Conservation (phyloP, 2,888 invertebrate genomes). For the Ennomos fuscantarius region DNA sequence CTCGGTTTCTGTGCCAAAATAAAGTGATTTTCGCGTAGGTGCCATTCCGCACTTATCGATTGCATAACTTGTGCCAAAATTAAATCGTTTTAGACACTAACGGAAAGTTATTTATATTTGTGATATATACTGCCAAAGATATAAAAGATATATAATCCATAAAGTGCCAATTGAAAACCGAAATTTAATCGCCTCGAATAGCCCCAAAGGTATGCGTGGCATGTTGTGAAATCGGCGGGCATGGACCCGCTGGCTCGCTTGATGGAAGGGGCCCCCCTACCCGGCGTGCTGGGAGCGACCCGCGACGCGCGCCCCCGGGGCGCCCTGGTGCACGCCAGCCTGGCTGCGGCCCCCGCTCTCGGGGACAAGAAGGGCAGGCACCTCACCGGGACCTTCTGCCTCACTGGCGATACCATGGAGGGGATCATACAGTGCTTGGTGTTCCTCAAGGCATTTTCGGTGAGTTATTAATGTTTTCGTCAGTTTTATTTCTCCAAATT, state of each 20-base stretch:
- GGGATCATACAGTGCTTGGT: slow-evolving; percentile 97
- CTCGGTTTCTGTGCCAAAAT: slow-evolving; percentile 27
- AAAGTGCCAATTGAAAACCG: slow-evolving; percentile 6
- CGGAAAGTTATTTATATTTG: not conserved
- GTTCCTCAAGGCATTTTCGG: slow-evolving; percentile 96
- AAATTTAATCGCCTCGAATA: slow-evolving; percentile 5
- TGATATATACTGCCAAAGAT: slow-evolving; percentile 1
- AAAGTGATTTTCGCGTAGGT: slow-evolving; percentile 18
- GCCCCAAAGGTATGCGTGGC: slow-evolving; percentile 6
- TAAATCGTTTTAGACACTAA: slow-evolving; percentile 21
- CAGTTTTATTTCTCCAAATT: too few relatives aligned
- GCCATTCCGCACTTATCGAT: slow-evolving; percentile 16
- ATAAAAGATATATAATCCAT: not conserved
- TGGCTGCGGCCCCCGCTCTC: slow-evolving; percentile 90
- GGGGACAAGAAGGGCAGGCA: slow-evolving; percentile 90
- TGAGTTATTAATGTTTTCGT: slow-evolving; percentile 79
- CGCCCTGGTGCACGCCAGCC: slow-evolving; percentile 91
- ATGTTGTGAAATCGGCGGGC: slow-evolving; percentile 49
- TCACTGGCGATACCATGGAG: slow-evolving; percentile 96
- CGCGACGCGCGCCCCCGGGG: slow-evolving; percentile 86
- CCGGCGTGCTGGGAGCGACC: slow-evolving; percentile 82
- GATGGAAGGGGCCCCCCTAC: slow-evolving; percentile 90
- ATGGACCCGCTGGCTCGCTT: slow-evolving; percentile 94
- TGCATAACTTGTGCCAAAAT: slow-evolving; percentile 27
- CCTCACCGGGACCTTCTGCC: slow-evolving; percentile 94